Evolutionary conservation across 1,140 invertebrate species (phyloP).

Genomic region (Aphaenogaster rudis): DNA sequence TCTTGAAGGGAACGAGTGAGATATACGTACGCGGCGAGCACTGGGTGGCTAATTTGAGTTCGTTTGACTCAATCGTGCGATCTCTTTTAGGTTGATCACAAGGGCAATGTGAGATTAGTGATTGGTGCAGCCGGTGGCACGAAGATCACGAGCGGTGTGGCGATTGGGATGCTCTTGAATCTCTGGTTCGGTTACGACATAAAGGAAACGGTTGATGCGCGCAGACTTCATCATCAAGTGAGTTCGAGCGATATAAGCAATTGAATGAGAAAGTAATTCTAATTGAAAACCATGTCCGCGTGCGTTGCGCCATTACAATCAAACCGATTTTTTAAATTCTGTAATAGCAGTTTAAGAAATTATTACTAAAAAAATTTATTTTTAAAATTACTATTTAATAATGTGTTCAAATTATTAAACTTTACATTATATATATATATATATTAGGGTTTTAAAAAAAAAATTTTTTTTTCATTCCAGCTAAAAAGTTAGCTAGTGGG

Average conservation of each 20-base stretch:
- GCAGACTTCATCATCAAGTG: conserved; percentile 85
- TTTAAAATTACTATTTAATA: not conserved
- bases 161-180: conserved; percentile 88
- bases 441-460: too few relatives aligned
- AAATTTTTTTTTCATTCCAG: too few relatives aligned
- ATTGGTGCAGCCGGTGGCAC: conserved; percentile 96
- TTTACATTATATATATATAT: not conserved
- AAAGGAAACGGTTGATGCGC: conserved; percentile 81
- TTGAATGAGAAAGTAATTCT: not conserved
- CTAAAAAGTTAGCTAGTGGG: too few relatives aligned
- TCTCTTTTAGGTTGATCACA: conserved; percentile 86
- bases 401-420: not conserved
- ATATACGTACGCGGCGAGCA: not conserved
- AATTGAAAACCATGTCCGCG: not conserved
- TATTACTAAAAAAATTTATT: not conserved
- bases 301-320: not conserved
- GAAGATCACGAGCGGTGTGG: conserved; percentile 94
- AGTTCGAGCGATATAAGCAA: not conserved
- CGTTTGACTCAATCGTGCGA: conserved; percentile 20
- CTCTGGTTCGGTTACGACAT: conserved; percentile 80
- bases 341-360: not conserved
- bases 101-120: conserved; percentile 90
- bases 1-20: not conserved
- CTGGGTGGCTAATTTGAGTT: not conserved
- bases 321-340: not conserved